These are phyloP conservation scores for Zaprionus kolodkinae DNA, from an alignment of 1,140 invertebrate genomes.

Conservation along the genomic window DNA sequence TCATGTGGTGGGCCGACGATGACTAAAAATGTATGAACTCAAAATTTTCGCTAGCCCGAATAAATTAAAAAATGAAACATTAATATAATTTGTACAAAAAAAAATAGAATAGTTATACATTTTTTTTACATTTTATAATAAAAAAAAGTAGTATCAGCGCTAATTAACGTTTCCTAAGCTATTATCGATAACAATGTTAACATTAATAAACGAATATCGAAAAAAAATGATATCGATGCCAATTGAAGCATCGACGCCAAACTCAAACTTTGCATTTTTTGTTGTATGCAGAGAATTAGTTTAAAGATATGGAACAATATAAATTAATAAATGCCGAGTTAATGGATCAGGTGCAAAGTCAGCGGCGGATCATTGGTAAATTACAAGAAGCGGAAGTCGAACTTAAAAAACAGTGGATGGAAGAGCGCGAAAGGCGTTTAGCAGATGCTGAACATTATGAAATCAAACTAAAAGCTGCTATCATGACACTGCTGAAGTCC, in stretches of 20 bases:
- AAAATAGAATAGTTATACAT: not conserved
- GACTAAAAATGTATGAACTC: not conserved
- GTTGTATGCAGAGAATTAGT: not conserved
- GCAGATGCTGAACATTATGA: constrained; percentile 27
- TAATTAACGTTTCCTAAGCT: not conserved
- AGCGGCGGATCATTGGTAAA: constrained; percentile 39
- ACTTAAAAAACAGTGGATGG: constrained; percentile 40
- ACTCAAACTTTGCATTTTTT: constrained; percentile 38
- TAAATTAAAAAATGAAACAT: not conserved
- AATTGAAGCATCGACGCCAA: constrained; percentile 37
- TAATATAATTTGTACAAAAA: not conserved
- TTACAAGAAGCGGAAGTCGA: constrained; percentile 18
- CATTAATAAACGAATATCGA: not conserved
- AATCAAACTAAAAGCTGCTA: constrained; percentile 35
- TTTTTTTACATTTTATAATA: not conserved
- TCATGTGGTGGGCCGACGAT: constrained; percentile 11
- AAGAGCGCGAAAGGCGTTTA: constrained; percentile 37
- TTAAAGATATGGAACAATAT: constrained; percentile 48
- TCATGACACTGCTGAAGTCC: constrained; percentile 8
- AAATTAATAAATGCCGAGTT: constrained; percentile 57
- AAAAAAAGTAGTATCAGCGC: not conserved
- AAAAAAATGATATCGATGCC: constrained; percentile 21
- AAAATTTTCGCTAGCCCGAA: not conserved
- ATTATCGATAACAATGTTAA: not conserved
- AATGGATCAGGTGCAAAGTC: constrained; percentile 52